These are phyloP conservation scores for Nipponacmea schrenckii DNA, from an alignment of 2,888 invertebrate species.

Conservation along the genomic window DNA sequence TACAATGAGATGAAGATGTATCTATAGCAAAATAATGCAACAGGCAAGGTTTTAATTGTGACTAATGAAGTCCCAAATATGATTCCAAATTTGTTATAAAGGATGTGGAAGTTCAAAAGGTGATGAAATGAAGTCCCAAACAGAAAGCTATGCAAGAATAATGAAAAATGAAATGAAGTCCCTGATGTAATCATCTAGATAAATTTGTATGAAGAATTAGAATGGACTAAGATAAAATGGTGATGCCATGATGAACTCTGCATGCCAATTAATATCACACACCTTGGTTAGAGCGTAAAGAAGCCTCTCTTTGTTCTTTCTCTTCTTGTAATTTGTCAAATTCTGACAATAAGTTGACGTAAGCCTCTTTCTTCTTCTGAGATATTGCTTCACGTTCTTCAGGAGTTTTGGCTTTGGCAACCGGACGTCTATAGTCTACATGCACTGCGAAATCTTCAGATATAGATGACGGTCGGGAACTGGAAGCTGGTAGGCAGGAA, in stretches of 20 bases:
- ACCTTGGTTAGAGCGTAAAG: not conserved
- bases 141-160: too few species aligned
- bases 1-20: too few species aligned
- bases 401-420: conserved; percentile 33
- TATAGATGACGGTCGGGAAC: conserved; percentile 27
- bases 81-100: too few species aligned
- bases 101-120: too few species aligned
- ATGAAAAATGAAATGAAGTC: too few species aligned
- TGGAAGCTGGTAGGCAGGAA: conserved; percentile 22
- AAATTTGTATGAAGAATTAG: too few species aligned
- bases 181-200: too few species aligned
- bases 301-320: conserved; percentile 23
- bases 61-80: too few species aligned
- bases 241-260: not conserved
- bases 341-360: conserved; percentile 50
- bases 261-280: not conserved
- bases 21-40: too few species aligned
- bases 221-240: too few species aligned
- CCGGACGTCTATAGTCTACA: conserved; percentile 50
- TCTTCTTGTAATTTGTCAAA: conserved; percentile 44
- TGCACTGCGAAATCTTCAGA: conserved; percentile 39
- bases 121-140: too few species aligned
- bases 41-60: too few species aligned
- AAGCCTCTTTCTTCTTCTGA: conserved; percentile 62
- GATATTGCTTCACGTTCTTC: conserved; percentile 36